Evolutionary conservation across 2,113 vertebrate genomes (phyloP).

Genomic region (Aplodontia rufa): DNA sequence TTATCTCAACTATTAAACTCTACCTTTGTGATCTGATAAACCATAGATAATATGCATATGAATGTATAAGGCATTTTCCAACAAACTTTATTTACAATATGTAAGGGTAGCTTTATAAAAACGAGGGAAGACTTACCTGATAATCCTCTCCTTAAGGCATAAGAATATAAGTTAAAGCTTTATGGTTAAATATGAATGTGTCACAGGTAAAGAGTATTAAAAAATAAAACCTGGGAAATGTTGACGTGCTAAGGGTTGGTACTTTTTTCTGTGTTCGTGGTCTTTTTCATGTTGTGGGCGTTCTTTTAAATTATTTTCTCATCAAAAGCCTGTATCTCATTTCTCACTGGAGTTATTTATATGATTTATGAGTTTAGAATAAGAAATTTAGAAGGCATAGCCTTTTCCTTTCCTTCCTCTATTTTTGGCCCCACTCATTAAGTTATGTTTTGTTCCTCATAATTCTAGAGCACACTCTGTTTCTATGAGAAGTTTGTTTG

Average conservation of each 20-base stretch:
- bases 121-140: not conserved
- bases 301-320: not conserved
- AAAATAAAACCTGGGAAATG: not conserved
- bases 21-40: not conserved
- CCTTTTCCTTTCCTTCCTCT: not conserved
- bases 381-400: not conserved
- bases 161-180: not conserved
- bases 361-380: not conserved
- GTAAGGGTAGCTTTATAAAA: not conserved
- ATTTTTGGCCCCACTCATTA: accelerated
- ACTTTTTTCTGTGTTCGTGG: not conserved
- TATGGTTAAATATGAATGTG: not conserved
- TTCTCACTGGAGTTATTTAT: not conserved
- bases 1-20: not conserved
- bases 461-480: not conserved
- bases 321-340: not conserved
- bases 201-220: not conserved
- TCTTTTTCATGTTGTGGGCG: not conserved
- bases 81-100: not conserved
- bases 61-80: not conserved
- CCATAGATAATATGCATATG: not conserved
- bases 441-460: not conserved
- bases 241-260: not conserved
- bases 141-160: not conserved
- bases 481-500: not conserved